phyloP scores from a whole-genome alignment of 1,140 invertebrate species.

The Tetramorium parvispinum region DNA sequence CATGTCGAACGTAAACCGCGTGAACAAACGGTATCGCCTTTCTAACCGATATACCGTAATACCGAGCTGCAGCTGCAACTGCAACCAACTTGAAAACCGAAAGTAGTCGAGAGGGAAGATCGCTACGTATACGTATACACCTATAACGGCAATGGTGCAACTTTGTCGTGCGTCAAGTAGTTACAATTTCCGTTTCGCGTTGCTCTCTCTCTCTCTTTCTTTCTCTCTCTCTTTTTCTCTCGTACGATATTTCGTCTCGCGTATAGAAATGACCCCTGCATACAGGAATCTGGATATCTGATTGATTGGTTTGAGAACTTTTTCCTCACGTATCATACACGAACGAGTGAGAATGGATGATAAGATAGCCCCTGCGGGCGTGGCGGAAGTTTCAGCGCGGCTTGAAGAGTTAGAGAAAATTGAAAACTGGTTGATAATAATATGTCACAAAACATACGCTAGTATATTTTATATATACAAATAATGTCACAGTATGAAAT shows the following conservation, averaged over 20 bases:
- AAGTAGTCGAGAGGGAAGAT: constrained; percentile 7
- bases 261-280: not conserved
- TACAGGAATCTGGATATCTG: not conserved
- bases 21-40: constrained; percentile 71
- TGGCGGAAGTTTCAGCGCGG: constrained; percentile 8
- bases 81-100: constrained; percentile 20
- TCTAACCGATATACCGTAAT: constrained; percentile 71
- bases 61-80: constrained; percentile 50
- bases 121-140: not conserved
- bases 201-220: too few relatives aligned
- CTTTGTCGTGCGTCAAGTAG: not conserved
- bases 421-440: constrained; percentile 43
- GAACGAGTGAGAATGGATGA: not conserved
- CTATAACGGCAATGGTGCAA: not conserved
- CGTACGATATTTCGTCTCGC: not conserved
- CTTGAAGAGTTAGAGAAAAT: constrained; percentile 19
- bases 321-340: not conserved
- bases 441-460: constrained; percentile 1
- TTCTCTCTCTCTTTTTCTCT: too few relatives aligned
- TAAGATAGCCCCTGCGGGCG: not conserved
- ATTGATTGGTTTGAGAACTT: too few relatives aligned
- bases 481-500: not conserved
- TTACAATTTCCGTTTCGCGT: not conserved
- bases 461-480: too few relatives aligned
- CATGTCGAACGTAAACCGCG: constrained; percentile 73